These are phyloP conservation scores for Caenorhabditis sinica DNA, from an alignment of 2,888 invertebrate species.

Conservation along the genomic window DNA sequence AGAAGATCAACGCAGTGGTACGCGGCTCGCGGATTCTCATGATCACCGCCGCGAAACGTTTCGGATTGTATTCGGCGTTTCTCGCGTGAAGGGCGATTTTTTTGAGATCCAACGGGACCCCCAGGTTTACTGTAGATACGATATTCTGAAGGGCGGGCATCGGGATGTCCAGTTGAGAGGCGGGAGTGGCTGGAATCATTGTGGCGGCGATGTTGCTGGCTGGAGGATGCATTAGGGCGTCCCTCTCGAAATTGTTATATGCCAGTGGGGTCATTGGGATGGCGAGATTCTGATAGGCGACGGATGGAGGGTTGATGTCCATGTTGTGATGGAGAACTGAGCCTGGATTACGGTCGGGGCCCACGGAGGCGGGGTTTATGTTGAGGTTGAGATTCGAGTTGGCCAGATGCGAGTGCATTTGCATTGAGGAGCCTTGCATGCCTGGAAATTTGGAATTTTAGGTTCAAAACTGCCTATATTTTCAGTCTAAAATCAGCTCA, in stretches of 20 bases:
- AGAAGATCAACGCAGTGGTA: slow-evolving; percentile 91
- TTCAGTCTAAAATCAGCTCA: not conserved
- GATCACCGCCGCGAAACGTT: slow-evolving; percentile 98
- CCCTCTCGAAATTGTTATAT: slow-evolving; percentile 56
- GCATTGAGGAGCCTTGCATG: slow-evolving; percentile 60
- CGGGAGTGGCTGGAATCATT: slow-evolving; percentile 77
- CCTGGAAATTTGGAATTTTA: slow-evolving; percentile 39
- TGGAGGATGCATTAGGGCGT: slow-evolving; percentile 45
- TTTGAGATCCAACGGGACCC: slow-evolving; percentile 94
- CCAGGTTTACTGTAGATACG: slow-evolving; percentile 97
- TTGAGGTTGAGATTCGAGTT: slow-evolving; percentile 75
- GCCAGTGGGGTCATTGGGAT: slow-evolving; percentile 83
- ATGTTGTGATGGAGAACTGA: slow-evolving; percentile 55
- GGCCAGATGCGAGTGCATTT: slow-evolving; percentile 56
- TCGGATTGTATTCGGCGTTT: slow-evolving; percentile 99
- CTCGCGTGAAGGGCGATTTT: slow-evolving; percentile 97
- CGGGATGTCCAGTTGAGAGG: slow-evolving; percentile 79
- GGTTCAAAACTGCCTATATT: no score
- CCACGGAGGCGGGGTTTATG: slow-evolving; percentile 75
- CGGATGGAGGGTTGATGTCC: slow-evolving; percentile 70
- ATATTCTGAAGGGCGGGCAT: slow-evolving; percentile 88
- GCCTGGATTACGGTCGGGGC: slow-evolving; percentile 65
- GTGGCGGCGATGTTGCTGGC: slow-evolving; percentile 64
- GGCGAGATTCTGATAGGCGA: slow-evolving; percentile 66
- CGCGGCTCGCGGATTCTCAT: slow-evolving; percentile 92